Evolutionary conservation across 1,140 invertebrate species (phyloP), one percentile per base, ranked within the genome.

Genomic region (Conus ventricosus): DNA sequence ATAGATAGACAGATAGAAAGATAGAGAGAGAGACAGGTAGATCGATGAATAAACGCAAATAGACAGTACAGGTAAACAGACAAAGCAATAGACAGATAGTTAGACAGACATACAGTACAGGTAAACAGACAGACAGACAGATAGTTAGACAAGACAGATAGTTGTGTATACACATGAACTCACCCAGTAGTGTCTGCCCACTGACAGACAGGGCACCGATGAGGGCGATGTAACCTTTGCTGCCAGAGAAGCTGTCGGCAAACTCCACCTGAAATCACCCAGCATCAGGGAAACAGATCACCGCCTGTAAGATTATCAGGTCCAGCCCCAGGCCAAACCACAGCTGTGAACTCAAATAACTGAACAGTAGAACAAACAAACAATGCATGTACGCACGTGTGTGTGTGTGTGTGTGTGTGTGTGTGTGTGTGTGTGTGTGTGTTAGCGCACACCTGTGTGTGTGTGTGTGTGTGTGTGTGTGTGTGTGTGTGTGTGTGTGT

Each of bases 241-340:
- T 87, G 39, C 85, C 54, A 5, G 39, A 53, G 23, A 87, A 87
- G 4, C 53, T 75, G n/a, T 87, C 85, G 1, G 25, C 23, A 57
- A 87, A 87, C 85, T 87, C 85, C 54, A 87, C 71, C 85, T 87
- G 85, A 15, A 57, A 84, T 13, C n/a, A 83, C 60, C 17, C 17
- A 63, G 4, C 60, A 63, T 63, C 60, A 63, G 10, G 60, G 11
- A 13, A 63, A 63, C 60, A 13, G 10, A 63, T 11, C 10, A 63
- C 11, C 60, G 10, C 60, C 60, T 63, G 17, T 4, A 20, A 63
- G 17, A 63, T 1, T 63, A 63, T 63, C 11, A 20, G 17, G 60
- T 63, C 60, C 60, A 63, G 11, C 60, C 60, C 60, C 60, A 63
- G 17, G 17, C 10, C 1, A 63, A 63, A 1, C 17, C 60, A 63